Evolutionary conservation across 2,797 vertebrate species (phyloP).

Genomic region (Toxotes lorentzi): DNA sequence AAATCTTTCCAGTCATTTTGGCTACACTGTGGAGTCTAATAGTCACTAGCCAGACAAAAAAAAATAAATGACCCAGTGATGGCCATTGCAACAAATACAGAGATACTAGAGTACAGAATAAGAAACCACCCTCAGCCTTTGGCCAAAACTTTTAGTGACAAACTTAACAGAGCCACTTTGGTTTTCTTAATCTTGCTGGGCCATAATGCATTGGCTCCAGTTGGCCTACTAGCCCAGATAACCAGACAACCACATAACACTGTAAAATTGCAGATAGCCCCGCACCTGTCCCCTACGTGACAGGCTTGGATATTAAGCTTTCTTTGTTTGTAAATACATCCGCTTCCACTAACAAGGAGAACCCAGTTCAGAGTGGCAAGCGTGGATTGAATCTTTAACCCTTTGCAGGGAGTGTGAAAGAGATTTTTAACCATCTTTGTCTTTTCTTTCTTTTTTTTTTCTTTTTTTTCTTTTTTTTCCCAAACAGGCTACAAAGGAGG

Average conservation of each 20-base stretch:
- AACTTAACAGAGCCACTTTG: conserved; percentile 57
- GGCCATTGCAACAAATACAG: conserved; percentile 50
- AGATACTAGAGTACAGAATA: conserved; percentile 43
- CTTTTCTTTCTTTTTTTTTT: conserved; percentile 18
- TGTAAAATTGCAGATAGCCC: conserved; percentile 73
- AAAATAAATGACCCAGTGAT: conserved; percentile 46
- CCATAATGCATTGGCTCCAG: conserved; percentile 44
- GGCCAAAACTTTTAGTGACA: conserved; percentile 60
- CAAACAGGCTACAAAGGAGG: conserved; percentile 38
- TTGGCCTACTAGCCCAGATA: conserved; percentile 78
- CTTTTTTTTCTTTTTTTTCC: neutral
- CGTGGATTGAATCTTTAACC: conserved; percentile 72
- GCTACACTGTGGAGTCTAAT: conserved; percentile 55
- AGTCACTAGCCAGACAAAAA: conserved; percentile 58
- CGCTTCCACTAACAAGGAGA: conserved; percentile 76
- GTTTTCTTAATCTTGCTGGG: conserved; percentile 35
- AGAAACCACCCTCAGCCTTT: conserved; percentile 29
- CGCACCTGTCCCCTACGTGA: conserved; percentile 83
- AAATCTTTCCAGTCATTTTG: conserved; percentile 72
- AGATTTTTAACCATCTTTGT: conserved; percentile 38
- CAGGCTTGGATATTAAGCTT: conserved; percentile 80
- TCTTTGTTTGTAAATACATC: conserved; percentile 85
- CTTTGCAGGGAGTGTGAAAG: conserved; percentile 49
- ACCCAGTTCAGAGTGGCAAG: conserved; percentile 69
- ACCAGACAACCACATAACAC: conserved; percentile 60